phyloP scores from a whole-genome alignment of 2,888 invertebrate species.

The Polyommatus iphigenia region DNA sequence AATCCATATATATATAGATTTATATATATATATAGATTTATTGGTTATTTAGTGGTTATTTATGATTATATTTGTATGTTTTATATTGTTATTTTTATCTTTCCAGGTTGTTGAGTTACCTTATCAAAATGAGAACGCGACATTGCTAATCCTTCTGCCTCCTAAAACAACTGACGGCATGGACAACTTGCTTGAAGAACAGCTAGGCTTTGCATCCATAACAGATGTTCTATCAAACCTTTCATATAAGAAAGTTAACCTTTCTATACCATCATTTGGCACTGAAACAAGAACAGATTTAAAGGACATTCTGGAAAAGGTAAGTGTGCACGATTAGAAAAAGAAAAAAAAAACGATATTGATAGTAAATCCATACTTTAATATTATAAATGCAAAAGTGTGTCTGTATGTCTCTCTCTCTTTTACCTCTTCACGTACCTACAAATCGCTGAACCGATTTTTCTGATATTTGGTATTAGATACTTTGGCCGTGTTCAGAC shows the following conservation, averaged over 20 bases:
- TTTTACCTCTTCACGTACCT: too few relatives aligned
- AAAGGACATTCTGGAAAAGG: conserved; percentile 30
- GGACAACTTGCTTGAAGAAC: conserved; percentile 31
- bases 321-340: neutral
- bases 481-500: too few relatives aligned
- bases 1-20: too few relatives aligned
- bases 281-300: conserved; percentile 34
- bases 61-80: too few relatives aligned
- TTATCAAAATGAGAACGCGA: conserved; percentile 36
- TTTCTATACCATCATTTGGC: conserved; percentile 37
- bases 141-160: conserved; percentile 36
- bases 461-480: too few relatives aligned
- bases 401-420: too few relatives aligned
- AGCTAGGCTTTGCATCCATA: conserved; percentile 33
- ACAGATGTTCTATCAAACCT: conserved; percentile 20
- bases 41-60: too few relatives aligned
- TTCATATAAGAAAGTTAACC: neutral
- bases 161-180: conserved; percentile 34
- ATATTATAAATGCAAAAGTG: too few relatives aligned
- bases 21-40: too few relatives aligned
- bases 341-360: too few relatives aligned
- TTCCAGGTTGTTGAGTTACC: conserved; percentile 38
- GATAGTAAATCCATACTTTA: neutral
- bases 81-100: neutral
- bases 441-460: too few relatives aligned